A percentile compares a stretch with the other conserved stretches of the same genome.
phyloP scores from a whole-genome alignment of 2,888 invertebrate genomes.

The Stenotaenia linearis region DNA sequence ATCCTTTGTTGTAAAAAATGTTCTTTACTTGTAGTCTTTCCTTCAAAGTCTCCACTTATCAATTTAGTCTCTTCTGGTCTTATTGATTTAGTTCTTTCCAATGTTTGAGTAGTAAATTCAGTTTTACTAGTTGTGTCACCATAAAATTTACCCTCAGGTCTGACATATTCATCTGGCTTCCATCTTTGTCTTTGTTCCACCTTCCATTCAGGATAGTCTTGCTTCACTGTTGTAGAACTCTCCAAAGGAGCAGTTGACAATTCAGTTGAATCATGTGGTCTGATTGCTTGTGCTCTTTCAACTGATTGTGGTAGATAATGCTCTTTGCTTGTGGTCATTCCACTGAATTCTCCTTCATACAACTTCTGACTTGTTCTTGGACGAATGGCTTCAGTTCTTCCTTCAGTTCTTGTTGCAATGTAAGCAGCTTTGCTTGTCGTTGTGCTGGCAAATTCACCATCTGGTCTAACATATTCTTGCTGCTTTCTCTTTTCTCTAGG shows the following conservation, averaged over 20 bases:
- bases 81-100: not conserved
- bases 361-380: not conserved
- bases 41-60: conserved; percentile 26
- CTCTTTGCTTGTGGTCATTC: not conserved
- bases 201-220: conserved; percentile 30
- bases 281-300: not conserved
- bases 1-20: not conserved
- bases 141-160: too few relatives aligned
- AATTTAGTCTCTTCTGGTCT: not conserved
- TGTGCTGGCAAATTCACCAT: not conserved
- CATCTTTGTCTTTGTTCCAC: not conserved
- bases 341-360: conserved; percentile 8
- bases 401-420: not conserved
- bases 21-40: not conserved
- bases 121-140: too few relatives aligned
- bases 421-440: not conserved
- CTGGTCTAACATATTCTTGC: not conserved
- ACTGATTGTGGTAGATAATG: not conserved
- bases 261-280: not conserved
- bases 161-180: not conserved
- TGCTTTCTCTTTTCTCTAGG: too few relatives aligned
- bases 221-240: not conserved
- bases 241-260: not conserved
- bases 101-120: too few relatives aligned
- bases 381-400: not conserved